Evolutionary conservation across 2,888 invertebrate species (phyloP).

Genomic region (Teinopalpus imperialis): DNA sequence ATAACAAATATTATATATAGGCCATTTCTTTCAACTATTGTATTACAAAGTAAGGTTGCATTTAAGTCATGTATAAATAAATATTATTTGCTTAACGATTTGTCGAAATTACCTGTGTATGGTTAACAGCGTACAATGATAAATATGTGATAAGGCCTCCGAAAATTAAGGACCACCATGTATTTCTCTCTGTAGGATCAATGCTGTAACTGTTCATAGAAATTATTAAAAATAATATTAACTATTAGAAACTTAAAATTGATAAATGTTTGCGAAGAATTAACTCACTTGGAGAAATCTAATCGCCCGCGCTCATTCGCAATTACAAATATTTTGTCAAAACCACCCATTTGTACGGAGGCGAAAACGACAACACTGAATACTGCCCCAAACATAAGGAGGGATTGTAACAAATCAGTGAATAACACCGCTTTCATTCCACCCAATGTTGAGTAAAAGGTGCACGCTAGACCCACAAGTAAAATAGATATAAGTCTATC

Average conservation of each 20-base stretch:
- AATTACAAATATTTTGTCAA: constrained; percentile 86
- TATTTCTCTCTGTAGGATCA: constrained; percentile 91
- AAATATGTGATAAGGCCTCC: constrained; percentile 92
- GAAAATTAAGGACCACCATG: constrained; percentile 90
- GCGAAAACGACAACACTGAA: constrained; percentile 90
- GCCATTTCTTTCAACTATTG: too few relatives aligned
- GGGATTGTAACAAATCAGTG: constrained; percentile 92
- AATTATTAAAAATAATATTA: not conserved
- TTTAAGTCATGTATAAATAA: not conserved
- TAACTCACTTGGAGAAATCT: constrained; percentile 84
- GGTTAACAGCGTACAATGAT: constrained; percentile 93
- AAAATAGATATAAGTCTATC: constrained; percentile 87
- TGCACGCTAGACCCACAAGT: constrained; percentile 89
- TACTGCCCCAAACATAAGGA: constrained; percentile 92
- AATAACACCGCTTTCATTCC: constrained; percentile 96
- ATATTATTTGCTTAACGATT: too few relatives aligned
- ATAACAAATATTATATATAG: too few relatives aligned
- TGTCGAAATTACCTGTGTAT: constrained; percentile 86
- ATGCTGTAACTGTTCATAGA: constrained; percentile 83
- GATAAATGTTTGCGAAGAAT: too few relatives aligned
- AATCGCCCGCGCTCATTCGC: constrained; percentile 87
- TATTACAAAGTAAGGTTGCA: not conserved
- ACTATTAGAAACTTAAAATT: too few relatives aligned
- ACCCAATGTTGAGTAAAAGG: constrained; percentile 93
- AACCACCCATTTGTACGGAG: constrained; percentile 85